Conservation (phyloP, 2,888 invertebrate genomes). For the Platypus cylindrus region DNA sequence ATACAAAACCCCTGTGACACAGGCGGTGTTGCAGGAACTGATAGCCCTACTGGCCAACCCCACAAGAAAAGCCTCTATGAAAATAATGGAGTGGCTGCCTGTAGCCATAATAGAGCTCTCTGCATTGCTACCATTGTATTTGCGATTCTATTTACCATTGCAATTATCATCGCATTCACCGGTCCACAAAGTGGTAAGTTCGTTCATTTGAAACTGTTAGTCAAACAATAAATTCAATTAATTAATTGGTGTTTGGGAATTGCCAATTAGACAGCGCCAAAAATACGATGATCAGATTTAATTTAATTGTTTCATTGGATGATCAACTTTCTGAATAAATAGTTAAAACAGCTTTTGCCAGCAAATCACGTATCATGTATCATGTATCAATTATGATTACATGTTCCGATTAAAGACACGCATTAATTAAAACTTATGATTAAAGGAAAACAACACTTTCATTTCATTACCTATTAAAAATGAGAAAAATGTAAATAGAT, state of each 20-base stretch:
- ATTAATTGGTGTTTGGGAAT: neutral
- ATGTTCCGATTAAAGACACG: no score
- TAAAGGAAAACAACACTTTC: no score
- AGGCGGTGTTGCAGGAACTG: slow-evolving; percentile 44
- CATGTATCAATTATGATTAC: no score
- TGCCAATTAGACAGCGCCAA: slow-evolving; percentile 1
- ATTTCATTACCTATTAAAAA: no score
- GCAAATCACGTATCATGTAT: no score
- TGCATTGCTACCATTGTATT: slow-evolving; percentile 69
- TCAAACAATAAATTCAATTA: no score
- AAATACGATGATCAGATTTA: no score
- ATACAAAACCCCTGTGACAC: slow-evolving; percentile 35
- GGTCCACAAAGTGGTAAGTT: slow-evolving; percentile 72
- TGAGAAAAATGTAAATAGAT: no score
- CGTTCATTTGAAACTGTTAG: no score
- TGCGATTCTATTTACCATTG: slow-evolving; percentile 66
- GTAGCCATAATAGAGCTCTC: slow-evolving; percentile 75
- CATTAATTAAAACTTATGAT: no score
- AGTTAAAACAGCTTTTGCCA: neutral
- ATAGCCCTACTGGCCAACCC: slow-evolving; percentile 47
- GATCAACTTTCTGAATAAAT: no score
- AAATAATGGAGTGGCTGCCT: slow-evolving; percentile 69
- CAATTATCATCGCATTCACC: slow-evolving; percentile 81
- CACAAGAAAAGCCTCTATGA: slow-evolving; percentile 54
- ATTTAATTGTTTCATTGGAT: no score